These are phyloP conservation scores for Myotis lucifugus DNA, from an alignment of 2,113 vertebrate species.

Conservation along the genomic window DNA sequence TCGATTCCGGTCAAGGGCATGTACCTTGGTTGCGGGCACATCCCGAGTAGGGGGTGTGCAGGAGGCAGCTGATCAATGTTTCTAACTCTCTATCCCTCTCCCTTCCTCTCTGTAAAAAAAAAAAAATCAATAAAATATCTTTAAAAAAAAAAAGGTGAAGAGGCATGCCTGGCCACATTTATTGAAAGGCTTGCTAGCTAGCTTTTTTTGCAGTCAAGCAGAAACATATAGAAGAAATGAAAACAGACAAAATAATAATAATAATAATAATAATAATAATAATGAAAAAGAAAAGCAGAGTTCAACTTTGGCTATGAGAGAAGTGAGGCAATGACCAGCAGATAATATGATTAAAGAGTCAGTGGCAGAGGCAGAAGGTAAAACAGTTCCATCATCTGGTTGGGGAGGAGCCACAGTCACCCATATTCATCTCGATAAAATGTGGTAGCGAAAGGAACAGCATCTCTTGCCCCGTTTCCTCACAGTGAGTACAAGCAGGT, in stretches of 20 bases:
- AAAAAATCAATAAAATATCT: no score
- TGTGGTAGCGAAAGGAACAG: accelerated
- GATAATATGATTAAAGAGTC: not conserved
- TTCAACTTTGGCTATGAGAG: not conserved
- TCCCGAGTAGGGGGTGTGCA: no score
- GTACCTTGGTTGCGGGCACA: no score
- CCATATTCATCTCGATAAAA: not conserved
- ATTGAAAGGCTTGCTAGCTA: not conserved
- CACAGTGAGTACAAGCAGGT: not conserved
- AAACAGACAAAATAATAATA: not conserved
- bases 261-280: not conserved
- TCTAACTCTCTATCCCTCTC: no score
- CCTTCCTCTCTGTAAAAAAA: no score
- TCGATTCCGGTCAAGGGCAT: no score
- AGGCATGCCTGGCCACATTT: not conserved
- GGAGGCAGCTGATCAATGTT: no score
- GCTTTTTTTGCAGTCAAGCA: not conserved
- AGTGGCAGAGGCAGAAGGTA: not conserved
- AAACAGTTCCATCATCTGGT: not conserved
- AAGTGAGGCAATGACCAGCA: not conserved
- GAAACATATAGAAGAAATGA: not conserved
- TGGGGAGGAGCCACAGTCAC: not conserved
- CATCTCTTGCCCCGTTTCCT: not conserved
- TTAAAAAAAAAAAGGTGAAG: not conserved
- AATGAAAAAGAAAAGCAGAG: not conserved